A percentile compares a stretch with the other conserved stretches of the same genome.
These are phyloP conservation scores for Escarpia spicata DNA, from an alignment of 2,888 invertebrate genomes.

Conservation along the genomic window DNA sequence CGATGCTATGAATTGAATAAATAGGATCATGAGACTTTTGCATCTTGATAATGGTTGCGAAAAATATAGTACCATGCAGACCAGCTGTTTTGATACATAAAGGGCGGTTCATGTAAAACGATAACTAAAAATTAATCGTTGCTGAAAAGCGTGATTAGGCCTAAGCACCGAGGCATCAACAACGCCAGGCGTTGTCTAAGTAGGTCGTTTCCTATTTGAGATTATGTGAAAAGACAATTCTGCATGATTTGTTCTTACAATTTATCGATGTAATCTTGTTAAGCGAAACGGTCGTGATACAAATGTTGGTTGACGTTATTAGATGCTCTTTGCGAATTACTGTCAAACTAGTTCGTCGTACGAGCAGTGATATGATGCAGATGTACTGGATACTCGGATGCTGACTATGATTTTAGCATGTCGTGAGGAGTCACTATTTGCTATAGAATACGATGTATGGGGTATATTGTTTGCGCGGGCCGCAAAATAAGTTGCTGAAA, in stretches of 20 bases:
- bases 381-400: not conserved
- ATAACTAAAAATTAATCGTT: not conserved
- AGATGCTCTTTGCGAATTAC: not conserved
- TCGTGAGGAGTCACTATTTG: no score
- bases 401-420: no score
- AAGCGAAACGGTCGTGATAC: not conserved
- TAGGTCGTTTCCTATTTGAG: not conserved
- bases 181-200: not conserved
- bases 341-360: not conserved
- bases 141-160: no score
- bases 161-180: not conserved
- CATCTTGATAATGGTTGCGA: not conserved
- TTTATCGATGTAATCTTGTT: not conserved
- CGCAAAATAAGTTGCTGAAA: no score
- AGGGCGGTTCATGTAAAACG: not conserved
- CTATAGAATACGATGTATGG: no score
- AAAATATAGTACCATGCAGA: not conserved
- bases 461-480: no score
- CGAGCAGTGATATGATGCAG: not conserved
- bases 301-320: not conserved
- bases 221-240: not conserved
- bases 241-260: not conserved
- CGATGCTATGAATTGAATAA: no score
- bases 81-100: not conserved
- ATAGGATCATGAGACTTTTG: no score